These are phyloP conservation scores for Diachasma alloeum DNA, from an alignment of 1,140 invertebrate genomes.

Conservation along the genomic window DNA sequence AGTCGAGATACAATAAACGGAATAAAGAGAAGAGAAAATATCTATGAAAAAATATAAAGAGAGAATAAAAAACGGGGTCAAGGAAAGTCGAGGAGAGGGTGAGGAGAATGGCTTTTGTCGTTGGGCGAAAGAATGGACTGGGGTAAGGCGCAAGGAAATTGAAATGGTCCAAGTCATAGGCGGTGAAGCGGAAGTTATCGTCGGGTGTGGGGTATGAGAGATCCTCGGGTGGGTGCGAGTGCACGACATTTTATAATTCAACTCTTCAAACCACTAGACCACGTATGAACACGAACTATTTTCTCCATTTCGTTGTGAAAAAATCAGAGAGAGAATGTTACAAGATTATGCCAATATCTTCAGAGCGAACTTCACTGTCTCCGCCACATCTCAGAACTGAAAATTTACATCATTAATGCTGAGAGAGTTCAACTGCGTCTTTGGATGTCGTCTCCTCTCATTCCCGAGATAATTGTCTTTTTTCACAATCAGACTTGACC, in stretches of 20 bases:
- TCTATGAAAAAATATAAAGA: background rate
- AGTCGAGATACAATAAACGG: background rate
- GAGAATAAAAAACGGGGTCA: background rate
- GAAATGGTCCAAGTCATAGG: conserved; percentile 26
- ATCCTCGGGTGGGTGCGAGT: background rate
- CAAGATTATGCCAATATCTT: background rate
- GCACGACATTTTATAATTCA: background rate
- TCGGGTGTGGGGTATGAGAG: background rate
- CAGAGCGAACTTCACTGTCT: no score
- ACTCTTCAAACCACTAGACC: background rate
- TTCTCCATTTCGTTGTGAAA: no score
- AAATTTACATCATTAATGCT: no score
- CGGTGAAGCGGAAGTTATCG: background rate
- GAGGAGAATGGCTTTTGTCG: conserved; percentile 21
- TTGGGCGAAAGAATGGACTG: background rate
- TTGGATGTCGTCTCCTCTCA: no score
- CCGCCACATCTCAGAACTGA: background rate
- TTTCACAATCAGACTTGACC: no score
- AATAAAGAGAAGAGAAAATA: background rate
- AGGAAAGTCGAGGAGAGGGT: background rate
- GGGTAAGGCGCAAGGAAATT: conserved; percentile 16
- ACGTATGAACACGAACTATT: no score
- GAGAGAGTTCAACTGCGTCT: no score
- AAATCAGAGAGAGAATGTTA: no score
- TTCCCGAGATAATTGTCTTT: no score